Evolutionary conservation across 1,140 invertebrate genomes (phyloP).

Genomic region (Grapholita molesta): DNA sequence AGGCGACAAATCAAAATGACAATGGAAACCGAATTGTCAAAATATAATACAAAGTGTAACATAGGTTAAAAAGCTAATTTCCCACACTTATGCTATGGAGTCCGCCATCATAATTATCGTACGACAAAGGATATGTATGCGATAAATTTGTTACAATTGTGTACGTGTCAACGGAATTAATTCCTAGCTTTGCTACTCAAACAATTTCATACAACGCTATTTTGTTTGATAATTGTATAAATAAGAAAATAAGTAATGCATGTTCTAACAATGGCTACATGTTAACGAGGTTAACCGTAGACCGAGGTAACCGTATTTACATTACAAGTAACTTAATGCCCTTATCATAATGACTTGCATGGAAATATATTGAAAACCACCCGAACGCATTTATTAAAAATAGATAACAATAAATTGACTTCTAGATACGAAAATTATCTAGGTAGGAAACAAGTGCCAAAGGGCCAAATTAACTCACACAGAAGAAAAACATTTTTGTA

Average conservation of each 20-base stretch:
- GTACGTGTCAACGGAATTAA: conserved; percentile 54
- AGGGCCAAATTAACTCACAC: neutral
- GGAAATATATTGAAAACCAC: neutral
- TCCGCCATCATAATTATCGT: conserved; percentile 42
- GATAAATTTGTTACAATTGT: conserved; percentile 47
- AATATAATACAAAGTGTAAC: conserved; percentile 54
- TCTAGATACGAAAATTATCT: neutral
- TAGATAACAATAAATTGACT: neutral
- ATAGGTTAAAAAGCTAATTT: conserved; percentile 48
- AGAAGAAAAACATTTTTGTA: no score
- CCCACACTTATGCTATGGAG: conserved; percentile 52
- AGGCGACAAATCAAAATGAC: conserved; percentile 56
- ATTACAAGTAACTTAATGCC: no score
- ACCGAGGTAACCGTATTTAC: no score
- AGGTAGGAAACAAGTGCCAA: neutral
- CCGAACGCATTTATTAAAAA: neutral
- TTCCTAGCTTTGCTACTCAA: conserved; percentile 36
- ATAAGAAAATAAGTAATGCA: neutral
- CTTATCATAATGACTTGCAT: neutral
- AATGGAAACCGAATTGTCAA: conserved; percentile 69
- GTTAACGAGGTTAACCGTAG: neutral
- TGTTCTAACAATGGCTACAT: conserved; percentile 3
- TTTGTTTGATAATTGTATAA: neutral
- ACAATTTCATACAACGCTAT: neutral
- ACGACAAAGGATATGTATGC: conserved; percentile 38